These are phyloP conservation scores for Erinaceus europaeus DNA, from an alignment of 2,113 vertebrate species.

Conservation along the genomic window DNA sequence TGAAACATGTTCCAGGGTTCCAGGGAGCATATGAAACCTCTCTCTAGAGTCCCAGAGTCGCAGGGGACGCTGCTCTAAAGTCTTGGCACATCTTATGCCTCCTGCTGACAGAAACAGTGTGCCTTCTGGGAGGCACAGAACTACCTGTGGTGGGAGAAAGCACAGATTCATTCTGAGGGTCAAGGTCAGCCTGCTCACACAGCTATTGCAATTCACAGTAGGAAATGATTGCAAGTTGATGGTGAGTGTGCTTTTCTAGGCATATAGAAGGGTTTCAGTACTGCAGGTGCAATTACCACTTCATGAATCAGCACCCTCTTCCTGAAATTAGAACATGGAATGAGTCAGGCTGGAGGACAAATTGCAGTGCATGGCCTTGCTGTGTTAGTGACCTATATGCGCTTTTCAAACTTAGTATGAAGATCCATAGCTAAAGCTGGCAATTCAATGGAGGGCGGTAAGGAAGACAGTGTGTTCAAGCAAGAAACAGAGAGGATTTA, in stretches of 20 bases:
- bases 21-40: background rate
- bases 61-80: background rate
- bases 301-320: constrained; percentile 60
- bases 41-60: background rate
- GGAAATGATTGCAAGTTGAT: constrained; percentile 51
- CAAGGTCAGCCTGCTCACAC: background rate
- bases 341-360: constrained; percentile 62
- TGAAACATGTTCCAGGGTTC: background rate
- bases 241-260: constrained; percentile 38
- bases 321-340: constrained; percentile 66
- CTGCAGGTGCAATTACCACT: constrained; percentile 62
- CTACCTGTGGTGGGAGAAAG: background rate
- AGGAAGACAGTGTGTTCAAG: constrained; percentile 11
- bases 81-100: background rate
- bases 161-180: constrained; percentile 7
- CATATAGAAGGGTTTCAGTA: constrained; percentile 52
- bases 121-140: background rate
- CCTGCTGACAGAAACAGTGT: background rate
- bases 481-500: background rate
- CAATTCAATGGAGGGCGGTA: background rate
- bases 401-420: constrained; percentile 50
- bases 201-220: constrained; percentile 6
- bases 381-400: constrained; percentile 68
- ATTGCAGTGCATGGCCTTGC: constrained; percentile 25
- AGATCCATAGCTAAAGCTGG: background rate